phyloP scores from a whole-genome alignment of 2,113 vertebrate species.

The Gallinago paraguaiae region DNA sequence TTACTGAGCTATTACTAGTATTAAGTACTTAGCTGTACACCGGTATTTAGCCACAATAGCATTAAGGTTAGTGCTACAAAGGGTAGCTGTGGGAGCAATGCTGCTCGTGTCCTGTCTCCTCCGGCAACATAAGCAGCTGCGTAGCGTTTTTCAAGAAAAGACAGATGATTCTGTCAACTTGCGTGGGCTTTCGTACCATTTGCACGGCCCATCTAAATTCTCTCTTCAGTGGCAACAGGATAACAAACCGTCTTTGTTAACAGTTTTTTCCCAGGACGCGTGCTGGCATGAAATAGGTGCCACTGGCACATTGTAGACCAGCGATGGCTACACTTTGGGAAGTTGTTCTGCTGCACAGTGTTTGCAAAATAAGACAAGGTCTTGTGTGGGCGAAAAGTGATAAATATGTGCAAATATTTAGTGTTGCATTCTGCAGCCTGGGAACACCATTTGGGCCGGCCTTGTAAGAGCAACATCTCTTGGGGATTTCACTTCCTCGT shows the following conservation, averaged over 20 bases:
- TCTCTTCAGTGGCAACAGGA: neutral
- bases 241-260: conserved; percentile 44
- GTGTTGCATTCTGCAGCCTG: neutral
- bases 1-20: neutral
- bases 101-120: neutral
- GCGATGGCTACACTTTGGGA: neutral
- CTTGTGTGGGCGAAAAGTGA: conserved; percentile 19
- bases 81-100: neutral
- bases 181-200: neutral
- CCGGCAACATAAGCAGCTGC: neutral
- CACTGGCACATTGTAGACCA: neutral
- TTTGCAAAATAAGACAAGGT: conserved; percentile 50
- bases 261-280: neutral
- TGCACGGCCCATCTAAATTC: neutral
- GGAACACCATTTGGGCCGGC: neutral
- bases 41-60: neutral
- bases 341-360: conserved; percentile 7
- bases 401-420: conserved; percentile 49
- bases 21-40: neutral
- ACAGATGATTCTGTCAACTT: conserved; percentile 14
- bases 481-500: conserved; percentile 24
- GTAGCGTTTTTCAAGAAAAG: neutral
- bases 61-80: neutral
- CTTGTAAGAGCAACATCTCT: neutral
- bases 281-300: neutral